phyloP scores from a whole-genome alignment of 1,140 invertebrate species.

The Latrodectus geometricus region DNA sequence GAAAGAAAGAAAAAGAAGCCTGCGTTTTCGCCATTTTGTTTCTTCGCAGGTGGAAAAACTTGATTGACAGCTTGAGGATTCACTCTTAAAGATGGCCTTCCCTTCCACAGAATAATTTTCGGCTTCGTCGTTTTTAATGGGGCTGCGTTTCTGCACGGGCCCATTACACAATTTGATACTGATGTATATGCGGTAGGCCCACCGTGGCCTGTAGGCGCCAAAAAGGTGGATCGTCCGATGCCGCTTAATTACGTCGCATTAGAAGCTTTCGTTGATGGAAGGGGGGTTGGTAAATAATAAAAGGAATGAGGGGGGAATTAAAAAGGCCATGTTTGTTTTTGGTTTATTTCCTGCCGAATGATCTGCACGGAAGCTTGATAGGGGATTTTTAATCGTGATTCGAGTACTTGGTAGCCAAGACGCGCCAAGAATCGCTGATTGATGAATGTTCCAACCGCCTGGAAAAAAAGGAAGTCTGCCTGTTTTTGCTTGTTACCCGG shows the following conservation, averaged over 20 bases:
- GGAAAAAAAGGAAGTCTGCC: neutral
- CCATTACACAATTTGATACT: conserved; percentile 4
- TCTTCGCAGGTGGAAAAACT: conserved; percentile 60
- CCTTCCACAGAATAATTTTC: conserved; percentile 14
- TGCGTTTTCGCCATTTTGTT: neutral
- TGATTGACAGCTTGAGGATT: conserved; percentile 56
- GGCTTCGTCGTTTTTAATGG: neutral
- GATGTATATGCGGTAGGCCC: conserved; percentile 47
- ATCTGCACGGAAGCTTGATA: conserved; percentile 40
- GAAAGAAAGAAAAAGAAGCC: conserved; percentile 1
- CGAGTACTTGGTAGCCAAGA: conserved; percentile 2
- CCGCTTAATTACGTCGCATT: conserved; percentile 41
- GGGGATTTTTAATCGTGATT: conserved; percentile 45
- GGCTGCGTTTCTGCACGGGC: neutral
- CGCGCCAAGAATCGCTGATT: conserved; percentile 8
- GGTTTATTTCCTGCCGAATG: conserved; percentile 6
- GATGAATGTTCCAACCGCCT: conserved; percentile 16
- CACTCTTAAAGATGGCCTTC: conserved; percentile 6
- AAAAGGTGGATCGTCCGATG: conserved; percentile 48
- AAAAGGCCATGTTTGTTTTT: conserved; percentile 28
- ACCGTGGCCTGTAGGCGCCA: conserved; percentile 41
- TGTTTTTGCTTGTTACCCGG: conserved; percentile 7
- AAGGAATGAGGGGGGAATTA: neutral
- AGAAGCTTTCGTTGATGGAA: neutral
- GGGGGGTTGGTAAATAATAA: conserved; percentile 4